These are phyloP conservation scores for Psophia crepitans DNA, from an alignment of 2,113 vertebrate genomes.

Conservation along the genomic window DNA sequence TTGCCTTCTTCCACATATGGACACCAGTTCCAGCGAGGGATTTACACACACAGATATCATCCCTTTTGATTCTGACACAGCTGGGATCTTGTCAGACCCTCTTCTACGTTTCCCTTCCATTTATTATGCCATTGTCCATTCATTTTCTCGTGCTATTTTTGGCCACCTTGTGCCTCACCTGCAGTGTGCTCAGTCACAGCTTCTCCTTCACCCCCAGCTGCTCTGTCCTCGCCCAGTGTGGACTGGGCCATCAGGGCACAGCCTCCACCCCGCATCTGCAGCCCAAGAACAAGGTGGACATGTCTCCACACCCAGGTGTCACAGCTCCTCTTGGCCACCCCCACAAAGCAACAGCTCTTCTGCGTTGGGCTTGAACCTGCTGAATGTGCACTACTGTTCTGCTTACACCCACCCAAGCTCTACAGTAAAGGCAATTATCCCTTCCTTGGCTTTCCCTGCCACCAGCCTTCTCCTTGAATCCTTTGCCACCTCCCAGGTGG, in stretches of 20 bases:
- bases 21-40: background rate
- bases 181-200: background rate
- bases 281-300: fast-evolving
- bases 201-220: fast-evolving
- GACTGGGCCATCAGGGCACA: fast-evolving
- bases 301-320: background rate
- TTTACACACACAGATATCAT: background rate
- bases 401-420: fast-evolving
- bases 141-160: background rate
- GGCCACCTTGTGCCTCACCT: background rate
- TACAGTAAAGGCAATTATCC: fast-evolving
- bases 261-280: background rate
- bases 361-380: background rate
- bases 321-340: fast-evolving
- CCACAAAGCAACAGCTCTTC: fast-evolving
- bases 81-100: background rate
- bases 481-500: background rate
- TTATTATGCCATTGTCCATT: background rate
- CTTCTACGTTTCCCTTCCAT: background rate
- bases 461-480: background rate
- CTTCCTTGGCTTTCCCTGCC: background rate
- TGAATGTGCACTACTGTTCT: fast-evolving
- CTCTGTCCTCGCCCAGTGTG: background rate
- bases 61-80: background rate
- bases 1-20: background rate